Percentiles rank a stretch among this genome's conserved stretches.
phyloP scores from a whole-genome alignment of 2,797 vertebrate species.

The Propithecus deckenii region DNA sequence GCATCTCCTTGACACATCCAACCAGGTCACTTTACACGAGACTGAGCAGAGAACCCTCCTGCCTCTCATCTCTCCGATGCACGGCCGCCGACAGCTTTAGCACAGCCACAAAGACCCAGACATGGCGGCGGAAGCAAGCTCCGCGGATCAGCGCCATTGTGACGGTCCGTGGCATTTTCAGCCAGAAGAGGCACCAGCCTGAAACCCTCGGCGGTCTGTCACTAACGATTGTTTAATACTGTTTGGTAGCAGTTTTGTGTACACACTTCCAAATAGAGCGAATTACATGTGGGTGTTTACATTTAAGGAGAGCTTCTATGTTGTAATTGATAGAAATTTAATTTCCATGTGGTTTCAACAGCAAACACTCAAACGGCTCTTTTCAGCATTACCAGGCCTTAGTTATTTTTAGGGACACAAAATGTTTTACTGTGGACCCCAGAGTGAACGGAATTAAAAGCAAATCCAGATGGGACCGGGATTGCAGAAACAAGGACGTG shows the following conservation, averaged over 20 bases:
- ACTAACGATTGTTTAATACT: not conserved
- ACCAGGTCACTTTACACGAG: fast-evolving
- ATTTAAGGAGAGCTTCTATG: not conserved
- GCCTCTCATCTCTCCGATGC: fast-evolving
- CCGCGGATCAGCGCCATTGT: fast-evolving
- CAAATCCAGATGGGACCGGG: not conserved
- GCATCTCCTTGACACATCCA: fast-evolving
- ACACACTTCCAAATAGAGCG: not conserved
- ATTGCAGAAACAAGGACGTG: fast-evolving
- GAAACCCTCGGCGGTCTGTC: not conserved
- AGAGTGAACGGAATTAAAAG: not conserved
- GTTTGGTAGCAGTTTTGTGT: not conserved
- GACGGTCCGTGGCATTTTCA: not conserved
- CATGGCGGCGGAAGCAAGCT: fast-evolving
- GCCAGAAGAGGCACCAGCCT: not conserved
- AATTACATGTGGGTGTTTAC: conserved; percentile 25
- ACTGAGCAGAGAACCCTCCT: not conserved
- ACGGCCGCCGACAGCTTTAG: fast-evolving
- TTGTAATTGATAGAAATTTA: not conserved
- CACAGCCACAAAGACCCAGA: fast-evolving
- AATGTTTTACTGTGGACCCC: conserved; percentile 6
- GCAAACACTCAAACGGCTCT: conserved; percentile 14
- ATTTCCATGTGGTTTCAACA: not conserved
- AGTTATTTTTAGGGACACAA: not conserved
- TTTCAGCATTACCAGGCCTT: not conserved